Evolutionary conservation across 2,888 invertebrate species (phyloP).

Genomic region (Phaonia tiefii): DNA sequence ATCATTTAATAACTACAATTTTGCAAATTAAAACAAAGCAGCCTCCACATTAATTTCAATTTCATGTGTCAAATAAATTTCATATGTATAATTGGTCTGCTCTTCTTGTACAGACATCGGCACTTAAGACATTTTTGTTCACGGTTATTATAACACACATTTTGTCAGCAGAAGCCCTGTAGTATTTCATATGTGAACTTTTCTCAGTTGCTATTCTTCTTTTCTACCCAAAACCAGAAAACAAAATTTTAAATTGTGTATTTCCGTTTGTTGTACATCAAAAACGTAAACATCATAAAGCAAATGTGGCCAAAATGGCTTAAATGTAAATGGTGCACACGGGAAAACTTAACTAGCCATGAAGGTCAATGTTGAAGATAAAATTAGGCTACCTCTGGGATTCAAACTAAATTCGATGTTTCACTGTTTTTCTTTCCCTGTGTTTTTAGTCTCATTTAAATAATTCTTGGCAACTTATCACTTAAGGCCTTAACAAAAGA

Average conservation of each 20-base stretch:
- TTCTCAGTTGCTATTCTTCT: constrained; percentile 10
- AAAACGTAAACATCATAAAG: constrained; percentile 31
- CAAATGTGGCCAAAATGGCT: not conserved
- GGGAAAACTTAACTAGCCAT: constrained; percentile 43
- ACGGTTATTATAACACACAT: constrained; percentile 15
- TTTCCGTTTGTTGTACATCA: constrained; percentile 52
- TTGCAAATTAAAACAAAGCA: constrained; percentile 15
- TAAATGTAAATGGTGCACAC: constrained; percentile 33
- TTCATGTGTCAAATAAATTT: constrained; percentile 27
- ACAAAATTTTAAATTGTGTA: constrained; percentile 46
- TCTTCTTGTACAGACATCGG: constrained; percentile 3
- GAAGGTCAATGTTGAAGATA: constrained; percentile 56
- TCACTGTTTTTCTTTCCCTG: constrained; percentile 13
- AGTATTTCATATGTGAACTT: not conserved
- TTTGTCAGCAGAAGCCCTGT: not conserved
- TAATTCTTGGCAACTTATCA: constrained; percentile 3
- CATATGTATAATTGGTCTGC: constrained; percentile 13
- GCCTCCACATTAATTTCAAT: constrained; percentile 12
- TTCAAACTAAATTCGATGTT: too few relatives aligned
- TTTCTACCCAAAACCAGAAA: constrained; percentile 7
- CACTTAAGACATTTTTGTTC: constrained; percentile 8
- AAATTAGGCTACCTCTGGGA: too few relatives aligned
- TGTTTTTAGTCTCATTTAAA: too few relatives aligned
- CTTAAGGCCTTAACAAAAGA: not conserved
- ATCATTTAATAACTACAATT: not conserved